Evolutionary conservation across 2,888 invertebrate genomes (phyloP), one percentile per base, ranked within the genome.

Genomic region (Stenolophus ochropezus): DNA sequence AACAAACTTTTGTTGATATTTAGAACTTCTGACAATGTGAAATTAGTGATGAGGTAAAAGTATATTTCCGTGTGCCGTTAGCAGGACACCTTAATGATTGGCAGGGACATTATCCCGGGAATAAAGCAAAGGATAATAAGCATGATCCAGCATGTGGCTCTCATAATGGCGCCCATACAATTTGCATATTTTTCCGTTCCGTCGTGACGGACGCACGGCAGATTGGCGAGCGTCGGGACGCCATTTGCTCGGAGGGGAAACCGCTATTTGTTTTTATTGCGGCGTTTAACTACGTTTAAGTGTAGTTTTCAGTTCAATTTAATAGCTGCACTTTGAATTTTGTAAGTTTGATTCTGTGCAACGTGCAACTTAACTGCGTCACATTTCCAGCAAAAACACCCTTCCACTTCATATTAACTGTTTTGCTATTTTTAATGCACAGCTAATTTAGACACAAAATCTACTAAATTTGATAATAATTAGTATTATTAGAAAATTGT

Each of bases 241-340:
- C 27, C 76, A 76, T 56, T 56, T 56, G 33, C 18, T 56, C 25
- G 14, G 25, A 56, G 76, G 33, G 56, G 16, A 56, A 75, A 76
- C 76, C 76, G 53, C 76, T 76, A 76, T 76, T 76, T 76, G 76
- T 76, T 76, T 76, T 76, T 76, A 76, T 76, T 27, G 76, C 23
- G 20, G 16, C 76, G 53, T 76, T 76, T 76, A 76, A 76, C 76
- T 53, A 53, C 53, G 53, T 61, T 61, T 61, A 61, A 51, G 76
- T 53, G 25, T 75, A 51, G 25, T 75, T 75, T 75, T 51, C 49
- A 75, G 53, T 76, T 51, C 14, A 27, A 76, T 56, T 76, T 76
- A 76, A 76, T 76, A 23, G 76, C 76, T 74, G 23, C 25, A 74
- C 25, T 61, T 61, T 61, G 23, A 61, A 61, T 61, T 56, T 61